These are phyloP conservation scores for Platycnemis pennipes DNA, from an alignment of 2,888 invertebrate genomes.

Conservation along the genomic window DNA sequence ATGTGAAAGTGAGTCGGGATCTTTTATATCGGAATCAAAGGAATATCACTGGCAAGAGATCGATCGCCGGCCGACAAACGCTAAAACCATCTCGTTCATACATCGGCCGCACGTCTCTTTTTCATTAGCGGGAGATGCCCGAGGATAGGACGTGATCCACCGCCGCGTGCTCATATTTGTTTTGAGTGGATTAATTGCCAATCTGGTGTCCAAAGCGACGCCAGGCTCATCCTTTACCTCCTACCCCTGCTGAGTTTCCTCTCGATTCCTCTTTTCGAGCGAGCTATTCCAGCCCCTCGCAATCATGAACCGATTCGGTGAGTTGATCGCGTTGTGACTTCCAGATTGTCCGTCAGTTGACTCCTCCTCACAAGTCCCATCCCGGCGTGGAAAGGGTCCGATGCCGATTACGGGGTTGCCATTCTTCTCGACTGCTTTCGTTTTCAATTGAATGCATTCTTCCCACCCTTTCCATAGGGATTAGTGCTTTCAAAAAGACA, in stretches of 20 bases:
- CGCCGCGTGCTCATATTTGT: constrained; percentile 6
- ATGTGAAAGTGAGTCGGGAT: background rate
- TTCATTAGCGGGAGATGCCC: constrained; percentile 6
- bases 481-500: too few relatives aligned
- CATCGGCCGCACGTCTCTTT: background rate
- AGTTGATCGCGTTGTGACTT: constrained; percentile 4
- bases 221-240: background rate
- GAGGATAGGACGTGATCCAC: background rate
- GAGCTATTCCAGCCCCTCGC: background rate
- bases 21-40: background rate
- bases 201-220: background rate
- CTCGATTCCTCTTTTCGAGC: background rate
- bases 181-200: constrained; percentile 39
- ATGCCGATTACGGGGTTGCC: background rate
- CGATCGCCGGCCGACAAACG: background rate
- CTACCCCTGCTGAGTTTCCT: background rate
- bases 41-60: background rate
- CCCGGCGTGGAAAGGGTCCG: background rate
- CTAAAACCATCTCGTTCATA: background rate
- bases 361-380: background rate
- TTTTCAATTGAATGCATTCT: background rate
- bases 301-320: background rate
- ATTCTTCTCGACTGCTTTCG: background rate
- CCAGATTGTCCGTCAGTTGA: background rate
- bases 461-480: background rate